These are phyloP conservation scores for Chironex yamaguchii DNA, from an alignment of 30 jellyfish, hydroid and myxozoan genomes.

Conservation along the genomic window DNA sequence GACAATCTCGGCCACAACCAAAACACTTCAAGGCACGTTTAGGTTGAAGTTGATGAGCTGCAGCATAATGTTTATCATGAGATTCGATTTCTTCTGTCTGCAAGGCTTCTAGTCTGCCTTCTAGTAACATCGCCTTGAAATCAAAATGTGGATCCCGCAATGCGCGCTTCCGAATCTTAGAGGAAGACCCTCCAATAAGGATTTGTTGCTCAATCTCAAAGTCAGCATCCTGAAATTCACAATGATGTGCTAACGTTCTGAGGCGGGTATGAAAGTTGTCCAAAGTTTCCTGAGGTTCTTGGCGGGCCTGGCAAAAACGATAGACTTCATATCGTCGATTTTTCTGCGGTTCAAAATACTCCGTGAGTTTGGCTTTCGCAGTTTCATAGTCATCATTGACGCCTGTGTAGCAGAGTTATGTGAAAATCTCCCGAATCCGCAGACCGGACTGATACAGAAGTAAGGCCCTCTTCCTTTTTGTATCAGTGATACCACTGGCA, in stretches of 20 bases:
- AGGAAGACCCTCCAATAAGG: slow-evolving; percentile 25
- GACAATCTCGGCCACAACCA: slow-evolving; percentile 10
- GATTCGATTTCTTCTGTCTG: slow-evolving; percentile 26
- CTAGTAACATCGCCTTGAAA: slow-evolving; percentile 14
- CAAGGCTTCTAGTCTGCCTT: slow-evolving; percentile 38
- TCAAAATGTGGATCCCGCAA: slow-evolving; percentile 10
- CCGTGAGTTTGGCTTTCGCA: slow-evolving; percentile 15
- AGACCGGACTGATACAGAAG: slow-evolving; percentile 29
- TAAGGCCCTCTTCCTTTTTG: slow-evolving; percentile 8
- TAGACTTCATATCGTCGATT: slow-evolving; percentile 45
- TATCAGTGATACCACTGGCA: slow-evolving; percentile 21
- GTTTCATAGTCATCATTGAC: not conserved
- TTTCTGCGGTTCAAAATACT: slow-evolving; percentile 40
- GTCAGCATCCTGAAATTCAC: slow-evolving; percentile 8
- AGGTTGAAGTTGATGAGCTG: not conserved
- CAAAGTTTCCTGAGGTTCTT: slow-evolving; percentile 16
- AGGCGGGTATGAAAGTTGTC: slow-evolving; percentile 37
- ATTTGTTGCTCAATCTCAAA: slow-evolving; percentile 51
- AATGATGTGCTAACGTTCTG: not conserved
- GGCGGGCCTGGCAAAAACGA: slow-evolving; percentile 28
- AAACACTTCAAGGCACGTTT: not conserved
- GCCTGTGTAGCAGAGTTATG: slow-evolving; percentile 16
- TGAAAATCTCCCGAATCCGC: slow-evolving; percentile 37
- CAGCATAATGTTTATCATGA: not conserved
- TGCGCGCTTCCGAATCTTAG: slow-evolving; percentile 9